Evolutionary conservation across 1,140 invertebrate species (phyloP).

Genomic region (Ceratosolen solmsi): DNA sequence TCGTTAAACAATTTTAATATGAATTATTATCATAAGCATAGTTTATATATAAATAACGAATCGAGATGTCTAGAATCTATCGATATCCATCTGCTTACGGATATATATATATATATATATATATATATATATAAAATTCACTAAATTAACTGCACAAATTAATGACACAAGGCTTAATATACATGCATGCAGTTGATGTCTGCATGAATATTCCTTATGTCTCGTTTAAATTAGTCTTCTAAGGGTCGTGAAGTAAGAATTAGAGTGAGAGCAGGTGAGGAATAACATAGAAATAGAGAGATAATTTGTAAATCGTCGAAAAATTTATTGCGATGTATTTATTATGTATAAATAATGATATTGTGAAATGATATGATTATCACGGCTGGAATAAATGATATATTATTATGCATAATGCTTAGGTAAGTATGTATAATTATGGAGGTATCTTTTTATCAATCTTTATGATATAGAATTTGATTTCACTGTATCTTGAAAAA

Average conservation of each 20-base stretch:
- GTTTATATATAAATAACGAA: too few species aligned
- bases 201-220: constrained; percentile 1
- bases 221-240: neutral
- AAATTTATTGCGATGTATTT: neutral
- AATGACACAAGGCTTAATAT: neutral
- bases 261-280: neutral
- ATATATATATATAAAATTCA: neutral
- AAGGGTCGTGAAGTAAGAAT: neutral
- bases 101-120: too few species aligned
- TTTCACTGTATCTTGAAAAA: neutral
- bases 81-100: neutral
- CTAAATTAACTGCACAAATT: neutral
- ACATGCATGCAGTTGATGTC: neutral
- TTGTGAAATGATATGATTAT: neutral
- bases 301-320: neutral
- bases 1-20: too few species aligned
- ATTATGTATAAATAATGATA: neutral
- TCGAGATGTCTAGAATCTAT: neutral
- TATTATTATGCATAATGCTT: neutral
- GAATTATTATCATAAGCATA: too few species aligned
- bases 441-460: too few species aligned
- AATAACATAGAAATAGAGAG: neutral
- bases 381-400: too few species aligned
- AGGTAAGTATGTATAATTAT: neutral
- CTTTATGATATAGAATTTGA: too few species aligned